Percentiles rank a stretch among this genome's conserved stretches.
Evolutionary conservation across 2,888 invertebrate species (phyloP).

Genomic region (Nomada ferruginata): DNA sequence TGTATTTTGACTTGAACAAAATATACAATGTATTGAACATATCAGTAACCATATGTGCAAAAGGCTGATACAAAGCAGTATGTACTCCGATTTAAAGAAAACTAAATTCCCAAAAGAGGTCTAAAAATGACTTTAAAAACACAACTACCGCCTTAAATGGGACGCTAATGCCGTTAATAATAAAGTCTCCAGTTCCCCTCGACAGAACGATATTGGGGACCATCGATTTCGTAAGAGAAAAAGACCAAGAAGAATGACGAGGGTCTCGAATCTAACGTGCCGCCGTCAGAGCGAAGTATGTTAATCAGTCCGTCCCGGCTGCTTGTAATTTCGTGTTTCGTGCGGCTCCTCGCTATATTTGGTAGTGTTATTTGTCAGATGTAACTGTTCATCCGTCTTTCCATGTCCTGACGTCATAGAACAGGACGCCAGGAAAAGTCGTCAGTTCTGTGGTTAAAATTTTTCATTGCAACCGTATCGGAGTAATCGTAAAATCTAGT

Average conservation of each 20-base stretch:
- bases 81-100: too few species aligned
- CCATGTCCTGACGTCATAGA: not conserved
- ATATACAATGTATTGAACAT: too few species aligned
- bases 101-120: too few species aligned
- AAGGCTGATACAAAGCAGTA: too few species aligned
- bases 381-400: slow-evolving; percentile 40
- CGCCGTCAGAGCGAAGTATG: slow-evolving; percentile 49
- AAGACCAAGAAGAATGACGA: slow-evolving; percentile 37
- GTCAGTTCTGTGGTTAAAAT: not conserved
- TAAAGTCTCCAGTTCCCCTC: too few species aligned
- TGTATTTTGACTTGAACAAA: too few species aligned
- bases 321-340: slow-evolving; percentile 44
- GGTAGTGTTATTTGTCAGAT: slow-evolving; percentile 52
- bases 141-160: too few species aligned
- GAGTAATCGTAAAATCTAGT: not conserved
- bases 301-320: slow-evolving; percentile 43
- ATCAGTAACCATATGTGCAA: too few species aligned
- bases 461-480: not conserved
- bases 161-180: too few species aligned
- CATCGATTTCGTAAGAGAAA: slow-evolving; percentile 54
- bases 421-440: slow-evolving; percentile 2
- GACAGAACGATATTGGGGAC: slow-evolving; percentile 2
- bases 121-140: too few species aligned
- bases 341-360: slow-evolving; percentile 47
- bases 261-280: slow-evolving; percentile 38